phyloP scores from a whole-genome alignment of 2,797 vertebrate genomes.

The Fringilla coelebs region DNA sequence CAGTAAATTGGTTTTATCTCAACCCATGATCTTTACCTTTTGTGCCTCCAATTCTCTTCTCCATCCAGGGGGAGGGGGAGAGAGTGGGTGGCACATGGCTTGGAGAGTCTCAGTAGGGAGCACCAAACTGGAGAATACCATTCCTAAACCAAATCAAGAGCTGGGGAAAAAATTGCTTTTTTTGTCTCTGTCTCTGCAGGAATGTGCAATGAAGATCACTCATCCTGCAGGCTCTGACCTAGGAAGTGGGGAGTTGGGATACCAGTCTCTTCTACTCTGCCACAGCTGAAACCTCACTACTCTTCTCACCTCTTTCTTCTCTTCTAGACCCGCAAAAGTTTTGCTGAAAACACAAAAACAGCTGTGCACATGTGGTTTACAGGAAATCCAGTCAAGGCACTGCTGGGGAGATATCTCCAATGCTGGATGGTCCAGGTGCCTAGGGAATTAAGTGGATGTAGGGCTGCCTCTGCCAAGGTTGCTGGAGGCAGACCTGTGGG shows the following conservation, averaged over 20 bases:
- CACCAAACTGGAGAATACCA: neutral
- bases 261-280: neutral
- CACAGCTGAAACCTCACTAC: neutral
- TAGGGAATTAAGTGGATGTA: neutral
- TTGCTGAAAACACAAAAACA: neutral
- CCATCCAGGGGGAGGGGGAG: too few species aligned
- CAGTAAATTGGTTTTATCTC: neutral
- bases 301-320: neutral
- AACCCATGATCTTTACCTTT: neutral
- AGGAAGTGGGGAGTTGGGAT: neutral
- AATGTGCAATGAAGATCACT: neutral
- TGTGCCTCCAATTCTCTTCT: neutral
- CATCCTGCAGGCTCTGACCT: neutral
- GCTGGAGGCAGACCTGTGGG: neutral
- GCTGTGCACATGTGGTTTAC: neutral
- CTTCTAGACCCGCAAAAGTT: neutral
- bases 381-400: neutral
- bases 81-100: fast-evolving
- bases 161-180: neutral
- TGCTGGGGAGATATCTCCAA: neutral
- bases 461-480: neutral
- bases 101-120: neutral
- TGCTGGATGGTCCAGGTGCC: neutral
- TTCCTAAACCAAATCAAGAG: neutral
- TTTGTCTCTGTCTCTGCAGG: neutral